These are phyloP conservation scores for Aporophyla nigra DNA, from an alignment of 2,888 invertebrate species.

Conservation along the genomic window DNA sequence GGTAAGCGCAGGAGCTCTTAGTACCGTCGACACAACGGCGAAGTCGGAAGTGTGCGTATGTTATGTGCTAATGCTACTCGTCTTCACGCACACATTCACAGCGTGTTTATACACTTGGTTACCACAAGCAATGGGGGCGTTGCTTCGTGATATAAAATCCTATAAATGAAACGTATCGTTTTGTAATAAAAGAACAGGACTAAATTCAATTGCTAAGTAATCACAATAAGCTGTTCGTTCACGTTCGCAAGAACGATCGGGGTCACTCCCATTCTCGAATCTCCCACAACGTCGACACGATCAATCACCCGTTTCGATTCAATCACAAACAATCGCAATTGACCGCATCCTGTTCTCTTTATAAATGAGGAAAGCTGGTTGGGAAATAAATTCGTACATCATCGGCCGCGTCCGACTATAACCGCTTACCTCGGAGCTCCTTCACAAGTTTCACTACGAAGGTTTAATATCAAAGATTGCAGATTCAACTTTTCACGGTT, in stretches of 20 bases:
- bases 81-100: not conserved
- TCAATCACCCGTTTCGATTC: slow-evolving; percentile 67
- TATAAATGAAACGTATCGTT: slow-evolving; percentile 3
- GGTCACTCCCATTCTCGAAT: slow-evolving; percentile 40
- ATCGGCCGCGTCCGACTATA: slow-evolving; percentile 20
- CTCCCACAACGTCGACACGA: slow-evolving; percentile 54
- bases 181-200: slow-evolving; percentile 5
- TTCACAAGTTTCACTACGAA: slow-evolving; percentile 44
- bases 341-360: slow-evolving; percentile 65
- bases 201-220: slow-evolving; percentile 45
- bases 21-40: too few relatives aligned
- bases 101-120: not conserved
- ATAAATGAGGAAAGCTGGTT: slow-evolving; percentile 57
- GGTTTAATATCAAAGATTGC: slow-evolving; percentile 44
- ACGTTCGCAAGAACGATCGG: slow-evolving; percentile 40
- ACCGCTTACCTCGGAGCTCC: slow-evolving; percentile 43
- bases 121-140: not conserved
- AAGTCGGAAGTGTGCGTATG: too few relatives aligned
- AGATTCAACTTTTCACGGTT: slow-evolving; percentile 26
- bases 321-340: slow-evolving; percentile 70
- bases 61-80: too few relatives aligned
- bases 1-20: too few relatives aligned
- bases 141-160: not conserved
- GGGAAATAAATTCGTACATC: slow-evolving; percentile 58
- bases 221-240: slow-evolving; percentile 35